phyloP scores from a whole-genome alignment of 2,888 invertebrate species.

The Drosophila aldrichi region DNA sequence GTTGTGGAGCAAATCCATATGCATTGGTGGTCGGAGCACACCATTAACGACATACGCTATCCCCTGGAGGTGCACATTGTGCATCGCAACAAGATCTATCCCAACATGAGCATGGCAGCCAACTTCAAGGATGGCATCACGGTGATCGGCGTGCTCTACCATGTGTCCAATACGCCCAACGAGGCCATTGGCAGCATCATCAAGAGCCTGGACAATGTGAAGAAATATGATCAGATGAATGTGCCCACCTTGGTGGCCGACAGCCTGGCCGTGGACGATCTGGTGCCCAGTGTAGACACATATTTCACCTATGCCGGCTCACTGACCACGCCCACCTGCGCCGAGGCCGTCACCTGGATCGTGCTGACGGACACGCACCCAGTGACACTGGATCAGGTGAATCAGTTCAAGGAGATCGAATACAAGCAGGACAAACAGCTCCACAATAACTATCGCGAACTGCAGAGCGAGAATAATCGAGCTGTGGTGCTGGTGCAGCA shows the following conservation, averaged over 20 bases:
- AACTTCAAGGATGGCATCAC: conserved; percentile 87
- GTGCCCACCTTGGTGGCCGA: conserved; percentile 67
- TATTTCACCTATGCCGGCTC: conserved; percentile 90
- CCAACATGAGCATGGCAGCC: conserved; percentile 86
- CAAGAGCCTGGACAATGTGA: conserved; percentile 75
- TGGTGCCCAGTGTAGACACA: conserved; percentile 87
- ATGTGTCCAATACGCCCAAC: conserved; percentile 84
- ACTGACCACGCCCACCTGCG: conserved; percentile 90
- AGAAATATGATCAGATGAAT: conserved; percentile 70
- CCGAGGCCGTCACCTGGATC: conserved; percentile 91
- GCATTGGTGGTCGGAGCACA: conserved; percentile 94
- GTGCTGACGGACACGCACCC: conserved; percentile 87
- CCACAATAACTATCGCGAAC: conserved; percentile 85
- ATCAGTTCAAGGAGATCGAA: conserved; percentile 84
- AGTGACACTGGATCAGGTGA: conserved; percentile 86
- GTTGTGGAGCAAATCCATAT: conserved; percentile 91
- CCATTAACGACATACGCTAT: conserved; percentile 88
- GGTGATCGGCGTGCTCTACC: conserved; percentile 88
- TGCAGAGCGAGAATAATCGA: conserved; percentile 80
- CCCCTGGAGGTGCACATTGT: conserved; percentile 89
- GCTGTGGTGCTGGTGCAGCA: conserved; percentile 64
- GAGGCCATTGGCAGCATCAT: conserved; percentile 79
- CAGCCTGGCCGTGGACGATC: conserved; percentile 77
- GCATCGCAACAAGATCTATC: conserved; percentile 87
- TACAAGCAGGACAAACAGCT: conserved; percentile 82